Evolutionary conservation across 1,140 invertebrate genomes (phyloP).

Genomic region (Bombus soroeensis): DNA sequence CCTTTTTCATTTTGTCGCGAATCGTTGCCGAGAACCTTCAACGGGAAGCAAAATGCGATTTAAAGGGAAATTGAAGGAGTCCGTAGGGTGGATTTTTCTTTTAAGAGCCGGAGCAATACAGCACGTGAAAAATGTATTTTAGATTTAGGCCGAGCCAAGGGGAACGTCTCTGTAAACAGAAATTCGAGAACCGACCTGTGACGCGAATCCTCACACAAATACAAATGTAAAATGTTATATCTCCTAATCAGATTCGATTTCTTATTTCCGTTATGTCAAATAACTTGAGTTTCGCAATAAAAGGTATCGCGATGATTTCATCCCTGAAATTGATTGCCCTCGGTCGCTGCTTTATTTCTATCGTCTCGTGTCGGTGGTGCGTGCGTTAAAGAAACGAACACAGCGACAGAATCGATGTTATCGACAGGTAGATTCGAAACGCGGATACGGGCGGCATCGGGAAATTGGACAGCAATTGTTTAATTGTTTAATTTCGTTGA

Average conservation of each 20-base stretch:
- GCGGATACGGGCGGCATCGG: too few relatives aligned
- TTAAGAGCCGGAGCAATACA: neutral
- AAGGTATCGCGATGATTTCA: too few relatives aligned
- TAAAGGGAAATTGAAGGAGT: constrained; percentile 29
- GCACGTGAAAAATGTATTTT: neutral
- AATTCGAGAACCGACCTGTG: too few relatives aligned
- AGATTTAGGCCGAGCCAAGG: neutral
- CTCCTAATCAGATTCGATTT: too few relatives aligned
- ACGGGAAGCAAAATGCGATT: constrained; percentile 26
- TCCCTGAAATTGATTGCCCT: neutral
- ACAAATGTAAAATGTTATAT: too few relatives aligned
- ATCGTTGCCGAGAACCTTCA: constrained; percentile 7
- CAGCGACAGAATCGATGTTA: neutral
- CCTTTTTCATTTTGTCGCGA: constrained; percentile 12
- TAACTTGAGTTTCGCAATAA: too few relatives aligned
- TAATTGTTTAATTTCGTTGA: too few relatives aligned
- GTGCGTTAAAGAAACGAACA: neutral
- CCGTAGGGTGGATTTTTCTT: neutral
- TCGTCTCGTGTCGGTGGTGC: neutral
- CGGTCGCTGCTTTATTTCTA: neutral
- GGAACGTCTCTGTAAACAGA: neutral
- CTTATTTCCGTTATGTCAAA: too few relatives aligned
- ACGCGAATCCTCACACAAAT: too few relatives aligned
- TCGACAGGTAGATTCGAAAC: neutral
- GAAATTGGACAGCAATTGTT: too few relatives aligned